Conservation (phyloP, 1,140 invertebrate genomes). For the Pseudomyrmex flavicornis region DNA sequence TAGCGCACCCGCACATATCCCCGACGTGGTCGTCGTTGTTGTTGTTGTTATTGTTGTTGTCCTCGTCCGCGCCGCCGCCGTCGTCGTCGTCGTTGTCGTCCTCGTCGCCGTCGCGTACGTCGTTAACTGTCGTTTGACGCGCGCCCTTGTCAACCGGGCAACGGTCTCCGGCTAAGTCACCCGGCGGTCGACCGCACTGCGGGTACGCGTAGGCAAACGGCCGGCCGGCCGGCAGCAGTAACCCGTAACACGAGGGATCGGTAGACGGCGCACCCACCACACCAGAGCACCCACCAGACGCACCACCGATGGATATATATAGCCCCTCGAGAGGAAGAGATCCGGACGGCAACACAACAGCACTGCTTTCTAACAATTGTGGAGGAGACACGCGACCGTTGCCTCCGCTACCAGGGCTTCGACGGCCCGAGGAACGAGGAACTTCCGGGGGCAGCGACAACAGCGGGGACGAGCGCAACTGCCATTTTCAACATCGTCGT, state of each 20-base stretch:
- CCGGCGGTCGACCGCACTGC: slow-evolving; percentile 66
- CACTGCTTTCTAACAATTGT: slow-evolving; percentile 62
- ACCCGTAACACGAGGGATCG: slow-evolving; percentile 62
- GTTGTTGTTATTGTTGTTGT: slow-evolving; percentile 57
- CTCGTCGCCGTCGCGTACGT: slow-evolving; percentile 50
- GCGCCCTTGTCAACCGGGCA: slow-evolving; percentile 41
- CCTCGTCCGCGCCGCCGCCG: slow-evolving; percentile 25
- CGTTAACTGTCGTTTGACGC: slow-evolving; percentile 41
- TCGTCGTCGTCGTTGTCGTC: slow-evolving; percentile 21
- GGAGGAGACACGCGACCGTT: slow-evolving; percentile 54
- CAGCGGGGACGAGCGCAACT: slow-evolving; percentile 29
- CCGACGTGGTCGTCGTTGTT: slow-evolving; percentile 67
- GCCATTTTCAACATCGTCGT: slow-evolving; percentile 50
- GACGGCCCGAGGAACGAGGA: slow-evolving; percentile 67
- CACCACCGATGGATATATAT: slow-evolving; percentile 60
- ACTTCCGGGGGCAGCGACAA: slow-evolving; percentile 42
- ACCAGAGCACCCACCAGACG: slow-evolving; percentile 66
- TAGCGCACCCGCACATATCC: slow-evolving; percentile 78
- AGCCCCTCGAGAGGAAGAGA: slow-evolving; percentile 57
- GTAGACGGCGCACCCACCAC: slow-evolving; percentile 69
- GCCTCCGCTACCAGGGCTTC: slow-evolving; percentile 70
- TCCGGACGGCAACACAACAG: slow-evolving; percentile 70
- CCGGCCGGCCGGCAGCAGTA: slow-evolving; percentile 64
- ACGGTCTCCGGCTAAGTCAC: slow-evolving; percentile 26
- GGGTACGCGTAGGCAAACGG: slow-evolving; percentile 64